Evolutionary conservation across 2,888 invertebrate genomes (phyloP), one percentile per base, ranked within the genome.

Genomic region (Scaptomyza polygonia): DNA sequence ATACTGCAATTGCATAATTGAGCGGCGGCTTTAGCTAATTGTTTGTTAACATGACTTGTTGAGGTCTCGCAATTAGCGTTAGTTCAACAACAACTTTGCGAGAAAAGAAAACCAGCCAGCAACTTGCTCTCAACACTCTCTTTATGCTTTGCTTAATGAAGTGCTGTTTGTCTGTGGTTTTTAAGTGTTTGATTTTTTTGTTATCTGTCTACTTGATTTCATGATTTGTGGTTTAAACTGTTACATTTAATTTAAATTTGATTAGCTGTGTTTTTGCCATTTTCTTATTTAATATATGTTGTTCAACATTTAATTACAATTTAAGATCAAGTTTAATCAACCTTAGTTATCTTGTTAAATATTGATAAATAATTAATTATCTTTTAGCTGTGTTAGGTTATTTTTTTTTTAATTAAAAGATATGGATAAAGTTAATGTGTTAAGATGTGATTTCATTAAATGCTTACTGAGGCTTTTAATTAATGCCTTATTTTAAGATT

Each of bases 1-100:
- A 85, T 90, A 90, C 92, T 92, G 78, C 39, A 85, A 74, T 79
- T 65, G 65, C 76, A 86, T 86, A 80, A 86, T 76, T 79, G 36
- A 36, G 32, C 32, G 21, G 30, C 21, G 39, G 39, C 2, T 56
- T 69, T 45, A 57, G 56, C 85, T 81, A 81, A 86, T 86, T 84
- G 75, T 72, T 81, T 85, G 77, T 65, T 63, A 77, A 79, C 77
- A 74, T 42, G 54, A 16, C 45, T 48, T 27, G 44, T 32, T 40
- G 52, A 21, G 64, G 29, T 57, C 47, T 47, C 34, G 62, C 65
- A 84, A 86, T 81, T 81, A 75, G 85, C 69, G 51, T 51, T 44
- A 62, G 48, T 62, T 61, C 45, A 57, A 18, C 18, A 32, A 21
- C 32, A n/a, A 64, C 57, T 63, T 54, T 57, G 49, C 27, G 49